Evolutionary conservation across 2,888 invertebrate species (phyloP).

Genomic region (Seira ritae): DNA sequence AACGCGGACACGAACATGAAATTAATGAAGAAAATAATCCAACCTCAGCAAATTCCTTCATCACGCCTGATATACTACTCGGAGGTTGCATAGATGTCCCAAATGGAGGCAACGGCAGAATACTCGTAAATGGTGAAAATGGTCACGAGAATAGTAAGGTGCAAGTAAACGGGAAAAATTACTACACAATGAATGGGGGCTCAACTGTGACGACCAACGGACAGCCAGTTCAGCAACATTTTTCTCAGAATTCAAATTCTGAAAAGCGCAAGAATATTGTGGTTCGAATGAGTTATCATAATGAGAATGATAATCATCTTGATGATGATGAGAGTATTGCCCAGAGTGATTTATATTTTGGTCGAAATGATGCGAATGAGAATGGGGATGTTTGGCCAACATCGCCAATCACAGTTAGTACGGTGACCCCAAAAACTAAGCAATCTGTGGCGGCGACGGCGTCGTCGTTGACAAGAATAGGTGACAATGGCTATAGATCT

Average conservation of each 20-base stretch:
- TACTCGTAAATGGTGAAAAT: no score
- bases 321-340: conserved; percentile 35
- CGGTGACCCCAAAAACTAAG: conserved; percentile 64
- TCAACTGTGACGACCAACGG: conserved; percentile 26
- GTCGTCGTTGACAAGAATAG: conserved; percentile 10
- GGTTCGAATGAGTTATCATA: conserved; percentile 47
- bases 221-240: conserved; percentile 32
- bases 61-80: conserved; percentile 58
- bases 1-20: conserved; percentile 40
- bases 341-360: conserved; percentile 54
- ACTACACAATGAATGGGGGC: conserved; percentile 9
- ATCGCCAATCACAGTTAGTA: conserved; percentile 59
- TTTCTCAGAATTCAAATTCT: background rate
- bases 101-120: background rate
- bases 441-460: background rate
- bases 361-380: conserved; percentile 41
- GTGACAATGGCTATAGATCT: conserved; percentile 33
- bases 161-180: conserved; percentile 31
- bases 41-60: conserved; percentile 46
- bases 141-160: no score
- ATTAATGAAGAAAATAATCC: conserved; percentile 28
- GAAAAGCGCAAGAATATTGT: conserved; percentile 59
- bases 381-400: conserved; percentile 52
- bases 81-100: conserved; percentile 57
- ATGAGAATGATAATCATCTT: no score